Conservation (phyloP, 2,797 vertebrate genomes). For the Ctenopoma multispine region DNA sequence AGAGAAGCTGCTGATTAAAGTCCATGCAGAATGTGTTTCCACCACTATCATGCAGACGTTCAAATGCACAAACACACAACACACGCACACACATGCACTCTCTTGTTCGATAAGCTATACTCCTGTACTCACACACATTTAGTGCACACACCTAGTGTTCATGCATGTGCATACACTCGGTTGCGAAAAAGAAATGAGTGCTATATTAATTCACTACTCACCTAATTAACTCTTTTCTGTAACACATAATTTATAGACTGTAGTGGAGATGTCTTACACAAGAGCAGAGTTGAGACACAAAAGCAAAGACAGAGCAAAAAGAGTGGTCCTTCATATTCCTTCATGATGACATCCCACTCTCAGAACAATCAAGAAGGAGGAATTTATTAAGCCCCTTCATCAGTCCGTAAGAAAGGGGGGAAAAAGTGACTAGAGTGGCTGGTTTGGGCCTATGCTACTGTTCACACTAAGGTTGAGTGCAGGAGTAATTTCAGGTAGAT, state of each 20-base stretch:
- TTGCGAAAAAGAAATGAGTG: conserved; percentile 62
- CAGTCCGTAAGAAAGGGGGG: conserved; percentile 63
- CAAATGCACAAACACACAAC: conserved; percentile 9
- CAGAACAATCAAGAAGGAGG: conserved; percentile 68
- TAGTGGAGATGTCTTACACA: conserved; percentile 83
- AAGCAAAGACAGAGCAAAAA: conserved; percentile 81
- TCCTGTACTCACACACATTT: conserved; percentile 24
- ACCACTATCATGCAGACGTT: conserved; percentile 58
- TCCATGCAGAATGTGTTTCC: conserved; percentile 67
- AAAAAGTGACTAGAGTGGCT: conserved; percentile 53
- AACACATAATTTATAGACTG: conserved; percentile 85
- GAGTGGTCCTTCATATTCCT: conserved; percentile 78
- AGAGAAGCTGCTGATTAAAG: conserved; percentile 51
- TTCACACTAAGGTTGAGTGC: conserved; percentile 43
- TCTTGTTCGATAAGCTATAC: conserved; percentile 24
- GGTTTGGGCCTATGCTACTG: conserved; percentile 61
- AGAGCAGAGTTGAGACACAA: conserved; percentile 79
- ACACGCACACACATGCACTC: conserved; percentile 34
- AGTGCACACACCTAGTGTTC: conserved; percentile 51
- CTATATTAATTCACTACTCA: conserved; percentile 82
- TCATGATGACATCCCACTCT: conserved; percentile 77
- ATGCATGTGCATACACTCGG: conserved; percentile 73
- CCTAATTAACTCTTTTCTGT: conserved; percentile 86
- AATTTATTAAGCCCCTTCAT: conserved; percentile 59
- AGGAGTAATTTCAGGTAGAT: conserved; percentile 49